phyloP scores from a whole-genome alignment of 2,113 vertebrate genomes.

The Motacilla alba region DNA sequence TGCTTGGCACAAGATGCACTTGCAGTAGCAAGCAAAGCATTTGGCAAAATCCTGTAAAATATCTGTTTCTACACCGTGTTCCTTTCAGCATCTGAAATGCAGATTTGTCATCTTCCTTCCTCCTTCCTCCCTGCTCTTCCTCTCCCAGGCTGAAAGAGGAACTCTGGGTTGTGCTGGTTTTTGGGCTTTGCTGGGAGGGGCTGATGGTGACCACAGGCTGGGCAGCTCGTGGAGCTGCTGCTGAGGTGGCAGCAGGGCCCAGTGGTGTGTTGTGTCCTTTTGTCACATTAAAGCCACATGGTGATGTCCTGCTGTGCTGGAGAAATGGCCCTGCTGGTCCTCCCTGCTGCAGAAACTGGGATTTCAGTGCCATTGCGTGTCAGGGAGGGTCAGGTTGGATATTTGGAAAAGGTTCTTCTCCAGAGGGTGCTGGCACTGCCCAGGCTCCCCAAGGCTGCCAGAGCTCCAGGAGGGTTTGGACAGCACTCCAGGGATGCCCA shows the following conservation, averaged over 20 bases:
- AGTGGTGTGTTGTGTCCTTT: rapidly evolving
- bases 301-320: not conserved
- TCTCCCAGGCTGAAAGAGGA: not conserved
- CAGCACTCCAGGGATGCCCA: rapidly evolving
- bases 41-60: not conserved
- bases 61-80: not conserved
- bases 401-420: not conserved
- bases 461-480: not conserved
- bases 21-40: not conserved
- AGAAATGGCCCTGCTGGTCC: not conserved
- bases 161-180: not conserved
- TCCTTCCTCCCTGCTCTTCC: not conserved
- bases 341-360: not conserved
- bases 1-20: not conserved
- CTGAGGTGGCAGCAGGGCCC: not conserved
- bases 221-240: rapidly evolving
- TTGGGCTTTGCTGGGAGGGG: not conserved
- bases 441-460: not conserved
- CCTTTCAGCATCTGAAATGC: not conserved
- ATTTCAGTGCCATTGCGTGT: not conserved
- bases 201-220: not conserved
- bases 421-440: not conserved
- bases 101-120: not conserved
- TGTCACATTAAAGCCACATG: not conserved
- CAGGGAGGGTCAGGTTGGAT: not conserved